Base-by-base conservation (phyloP, 2,888 invertebrate species). In the Drosophila cognata region DNA sequence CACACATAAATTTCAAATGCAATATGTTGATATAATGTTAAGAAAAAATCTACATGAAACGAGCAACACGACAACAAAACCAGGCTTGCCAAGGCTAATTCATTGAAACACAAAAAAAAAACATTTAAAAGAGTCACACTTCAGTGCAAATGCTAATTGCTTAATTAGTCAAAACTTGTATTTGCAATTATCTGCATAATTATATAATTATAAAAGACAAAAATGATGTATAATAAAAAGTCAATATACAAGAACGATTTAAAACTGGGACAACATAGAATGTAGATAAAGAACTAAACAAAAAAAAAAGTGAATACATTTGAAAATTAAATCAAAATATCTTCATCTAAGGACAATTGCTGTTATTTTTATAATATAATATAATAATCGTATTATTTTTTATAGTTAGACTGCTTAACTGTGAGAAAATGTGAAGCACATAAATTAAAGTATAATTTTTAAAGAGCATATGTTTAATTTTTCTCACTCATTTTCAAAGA, bases 81-180 rank as follows among this genome's bases (percentile, higher is more conserved):
- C 80, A 71, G 69, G 36, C 76, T 72, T 59, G 61, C 69, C 82
- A 86, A 82, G 87, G 87, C 59, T 68, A 60, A 25, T 29, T 36
- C 25, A 31, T 52, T 21, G 35, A 53, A 35, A 43, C 18, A 35
- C 29, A 66, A 60, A 55, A 16, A 13, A 55, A 46, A 21, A 28
- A 29, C 62, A 48, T 29, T 36, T 38, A 50, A 29, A 55, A 68
- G 58, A 33, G 74, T 77, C 73, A 57, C 82, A 69, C 77, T 70
- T 75, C 69, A 72, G 58, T 70, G 81, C 51, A 75, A 77, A 82
- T 86, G 81, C 61, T 84, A 85, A 82, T 81, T 85, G 69, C 66
- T 75, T 74, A 75, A 82, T 84, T 82, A 82, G 67, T 55, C 38
- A 68, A 71, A 64, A 74, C 71, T 66, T 68, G 58, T 50, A 52